These are phyloP conservation scores for Austrolebias charrua DNA, from an alignment of 2,797 vertebrate species.

Conservation along the genomic window DNA sequence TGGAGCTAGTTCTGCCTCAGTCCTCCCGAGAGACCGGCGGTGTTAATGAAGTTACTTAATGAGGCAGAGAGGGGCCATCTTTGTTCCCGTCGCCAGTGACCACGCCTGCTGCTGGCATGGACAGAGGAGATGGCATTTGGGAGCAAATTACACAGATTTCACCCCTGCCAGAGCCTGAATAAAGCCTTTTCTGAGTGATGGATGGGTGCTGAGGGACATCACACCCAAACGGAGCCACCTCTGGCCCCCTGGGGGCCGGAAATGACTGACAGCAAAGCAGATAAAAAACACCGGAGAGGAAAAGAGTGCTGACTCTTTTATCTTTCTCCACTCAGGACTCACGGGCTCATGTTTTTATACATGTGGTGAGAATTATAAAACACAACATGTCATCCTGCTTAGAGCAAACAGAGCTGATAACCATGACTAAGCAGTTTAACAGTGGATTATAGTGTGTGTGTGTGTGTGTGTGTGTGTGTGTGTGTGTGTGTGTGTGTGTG, in stretches of 20 bases:
- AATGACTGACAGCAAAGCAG: slow-evolving; percentile 61
- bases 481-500: no score
- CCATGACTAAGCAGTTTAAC: slow-evolving; percentile 2
- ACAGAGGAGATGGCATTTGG: slow-evolving; percentile 69
- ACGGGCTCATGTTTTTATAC: slow-evolving; percentile 3
- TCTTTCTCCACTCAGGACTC: slow-evolving; percentile 10
- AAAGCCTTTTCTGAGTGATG: slow-evolving; percentile 76
- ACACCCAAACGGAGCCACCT: slow-evolving; percentile 68
- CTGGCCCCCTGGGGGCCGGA: slow-evolving; percentile 51
- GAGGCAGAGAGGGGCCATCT: slow-evolving; percentile 76
- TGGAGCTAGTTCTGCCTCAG: slow-evolving; percentile 46
- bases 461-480: slow-evolving; percentile 16
- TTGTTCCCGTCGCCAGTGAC: slow-evolving; percentile 68
- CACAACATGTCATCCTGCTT: neutral
- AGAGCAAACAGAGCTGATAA: neutral
- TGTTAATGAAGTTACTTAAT: slow-evolving; percentile 79
- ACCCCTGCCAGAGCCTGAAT: slow-evolving; percentile 79
- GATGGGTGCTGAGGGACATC: slow-evolving; percentile 71
- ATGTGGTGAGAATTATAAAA: neutral
- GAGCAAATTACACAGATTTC: slow-evolving; percentile 83
- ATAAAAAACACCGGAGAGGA: slow-evolving; percentile 36
- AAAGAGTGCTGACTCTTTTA: slow-evolving; percentile 32
- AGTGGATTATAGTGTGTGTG: neutral
- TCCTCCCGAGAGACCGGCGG: slow-evolving; percentile 47
- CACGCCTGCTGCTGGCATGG: slow-evolving; percentile 72